These are phyloP conservation scores for Sitobion miscanthi DNA, from an alignment of 1,140 invertebrate genomes.

Conservation along the genomic window DNA sequence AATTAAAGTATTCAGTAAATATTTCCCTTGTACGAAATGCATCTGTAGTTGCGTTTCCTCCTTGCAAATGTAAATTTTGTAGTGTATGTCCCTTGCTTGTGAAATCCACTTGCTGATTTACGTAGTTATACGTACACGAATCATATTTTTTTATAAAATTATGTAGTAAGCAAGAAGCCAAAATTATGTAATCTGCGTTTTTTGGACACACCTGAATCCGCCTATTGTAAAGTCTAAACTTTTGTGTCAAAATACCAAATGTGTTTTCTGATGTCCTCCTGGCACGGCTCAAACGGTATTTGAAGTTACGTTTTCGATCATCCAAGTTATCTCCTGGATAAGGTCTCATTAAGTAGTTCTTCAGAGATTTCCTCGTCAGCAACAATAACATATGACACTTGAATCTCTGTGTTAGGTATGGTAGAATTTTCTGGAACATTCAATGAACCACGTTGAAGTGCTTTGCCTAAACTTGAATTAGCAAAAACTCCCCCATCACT, in stretches of 20 bases:
- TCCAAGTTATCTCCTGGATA: too few species aligned
- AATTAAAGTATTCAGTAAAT: too few species aligned
- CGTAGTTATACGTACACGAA: constrained; percentile 36
- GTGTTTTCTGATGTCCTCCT: background rate
- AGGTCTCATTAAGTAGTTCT: background rate
- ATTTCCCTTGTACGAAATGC: too few species aligned
- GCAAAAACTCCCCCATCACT: too few species aligned
- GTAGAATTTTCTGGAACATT: too few species aligned
- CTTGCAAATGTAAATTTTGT: too few species aligned
- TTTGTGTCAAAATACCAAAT: background rate
- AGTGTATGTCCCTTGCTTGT: too few species aligned
- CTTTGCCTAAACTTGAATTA: too few species aligned
- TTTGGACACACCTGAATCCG: constrained; percentile 48
- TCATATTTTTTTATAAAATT: constrained; percentile 55
- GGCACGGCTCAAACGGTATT: constrained; percentile 1
- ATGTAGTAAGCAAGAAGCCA: constrained; percentile 46
- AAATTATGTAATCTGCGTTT: constrained; percentile 47
- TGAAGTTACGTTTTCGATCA: background rate
- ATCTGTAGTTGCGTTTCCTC: too few species aligned
- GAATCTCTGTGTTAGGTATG: too few species aligned
- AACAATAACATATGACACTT: too few species aligned
- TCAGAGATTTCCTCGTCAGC: background rate
- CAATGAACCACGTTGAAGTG: too few species aligned
- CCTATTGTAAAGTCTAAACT: constrained; percentile 56
- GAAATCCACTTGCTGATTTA: background rate